Evolutionary conservation across 2,113 vertebrate species (phyloP), one percentile per base, ranked within the genome.

Genomic region (Geococcyx californianus): DNA sequence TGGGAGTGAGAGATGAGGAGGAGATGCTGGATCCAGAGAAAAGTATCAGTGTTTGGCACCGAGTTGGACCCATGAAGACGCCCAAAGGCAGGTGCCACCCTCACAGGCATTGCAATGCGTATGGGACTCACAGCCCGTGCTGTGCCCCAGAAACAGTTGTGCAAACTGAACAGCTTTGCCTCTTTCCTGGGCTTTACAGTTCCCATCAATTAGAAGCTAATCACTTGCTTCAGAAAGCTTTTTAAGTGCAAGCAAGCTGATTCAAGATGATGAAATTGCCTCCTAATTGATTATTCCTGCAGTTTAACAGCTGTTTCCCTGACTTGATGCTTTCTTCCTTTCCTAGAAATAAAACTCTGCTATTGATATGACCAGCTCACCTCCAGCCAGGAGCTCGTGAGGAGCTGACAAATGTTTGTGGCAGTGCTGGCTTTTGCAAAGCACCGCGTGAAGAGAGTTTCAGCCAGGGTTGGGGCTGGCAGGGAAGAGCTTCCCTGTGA

Each of bases 221-320:
- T 94, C 58, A n/a, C 89, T 82, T 96, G 55, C 74, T 93, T 91
- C 89, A 84, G 72, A 91, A 96, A 89, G 87, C 89, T 93, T 95
- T n/a, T 93, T 93, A 95, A 96, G 79, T 91, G 84, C 55, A 59
- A 96, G 75, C 58, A 82, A 81, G 81, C 66, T 87, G 89, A 90
- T 79, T 94, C 68, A 84, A 74, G 86, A 94, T 93, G 69, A 95
- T 95, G 92, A 95, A 95, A 94, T 86, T 89, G 52, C 90, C 85
- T 92, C 70, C 79, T 96, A 94, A 94, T 96, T 96, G 89, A 96
- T 97, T 96, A 93, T 93, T 93, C 92, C 92, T 93, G 92, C 90
- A 70, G 93, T 84, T 95, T 84, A 95, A 84, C 95, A 96, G 93
- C 92, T 97, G 96, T 76, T 95, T 96, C 58, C 78, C 45, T 28